Evolutionary conservation across 2,888 invertebrate genomes (phyloP).

Genomic region (Mylabris sibirica): DNA sequence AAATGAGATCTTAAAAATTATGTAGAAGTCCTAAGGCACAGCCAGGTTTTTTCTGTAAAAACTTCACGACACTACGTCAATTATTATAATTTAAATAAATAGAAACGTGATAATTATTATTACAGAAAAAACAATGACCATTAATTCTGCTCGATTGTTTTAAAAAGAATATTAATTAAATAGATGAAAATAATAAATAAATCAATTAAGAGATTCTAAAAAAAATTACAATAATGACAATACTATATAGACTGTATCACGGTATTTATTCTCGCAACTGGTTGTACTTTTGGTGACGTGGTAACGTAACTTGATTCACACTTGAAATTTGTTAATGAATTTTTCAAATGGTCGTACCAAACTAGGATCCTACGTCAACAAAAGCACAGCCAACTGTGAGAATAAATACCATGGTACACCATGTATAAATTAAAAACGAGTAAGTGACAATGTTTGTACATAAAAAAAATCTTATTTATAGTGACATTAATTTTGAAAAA

Average conservation of each 20-base stretch:
- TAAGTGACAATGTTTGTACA: neutral
- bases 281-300: too few relatives aligned
- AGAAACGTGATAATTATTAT: constrained; percentile 1
- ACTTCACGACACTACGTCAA: neutral
- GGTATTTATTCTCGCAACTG: too few relatives aligned
- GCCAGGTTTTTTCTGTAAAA: constrained; percentile 18
- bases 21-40: constrained; percentile 12
- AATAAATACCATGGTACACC: neutral
- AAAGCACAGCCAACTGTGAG: too few relatives aligned
- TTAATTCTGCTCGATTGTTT: neutral
- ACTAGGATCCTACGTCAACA: too few relatives aligned
- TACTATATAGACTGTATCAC: too few relatives aligned
- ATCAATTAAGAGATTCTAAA: neutral
- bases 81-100: neutral
- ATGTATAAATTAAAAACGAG: too few relatives aligned
- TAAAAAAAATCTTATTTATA: neutral
- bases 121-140: constrained; percentile 12
- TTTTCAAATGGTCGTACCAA: too few relatives aligned
- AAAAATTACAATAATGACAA: too few relatives aligned
- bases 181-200: neutral
- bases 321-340: too few relatives aligned
- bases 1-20: constrained; percentile 18
- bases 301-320: too few relatives aligned
- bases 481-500: constrained; percentile 1
- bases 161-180: neutral